Evolutionary conservation across 2,888 invertebrate genomes (phyloP).

Genomic region (Pristionchus mayeri): DNA sequence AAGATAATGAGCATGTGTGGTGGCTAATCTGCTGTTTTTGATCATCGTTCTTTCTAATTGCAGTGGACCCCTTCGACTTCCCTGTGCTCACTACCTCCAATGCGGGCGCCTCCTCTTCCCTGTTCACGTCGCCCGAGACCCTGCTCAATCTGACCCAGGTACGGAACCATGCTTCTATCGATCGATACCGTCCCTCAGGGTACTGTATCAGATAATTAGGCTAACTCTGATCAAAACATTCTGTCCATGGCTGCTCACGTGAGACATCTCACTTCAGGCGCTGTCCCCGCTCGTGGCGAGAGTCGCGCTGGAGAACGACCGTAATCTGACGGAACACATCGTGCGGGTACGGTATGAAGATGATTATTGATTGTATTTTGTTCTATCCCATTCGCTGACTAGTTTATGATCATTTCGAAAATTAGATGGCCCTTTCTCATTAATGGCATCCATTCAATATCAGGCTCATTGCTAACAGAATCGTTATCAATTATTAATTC

Average conservation of each 20-base stretch:
- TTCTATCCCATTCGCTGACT: neutral
- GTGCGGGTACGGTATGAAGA: slow-evolving; percentile 5
- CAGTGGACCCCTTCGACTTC: slow-evolving; percentile 45
- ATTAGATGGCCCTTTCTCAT: neutral
- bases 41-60: no score
- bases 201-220: no score
- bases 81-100: slow-evolving; percentile 39
- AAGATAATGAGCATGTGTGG: no score
- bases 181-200: neutral
- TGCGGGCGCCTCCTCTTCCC: slow-evolving; percentile 55
- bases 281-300: slow-evolving; percentile 42
- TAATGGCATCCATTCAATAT: neutral
- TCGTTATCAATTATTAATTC: no score
- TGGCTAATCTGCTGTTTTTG: no score
- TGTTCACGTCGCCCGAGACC: slow-evolving; percentile 60
- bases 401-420: neutral
- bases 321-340: slow-evolving; percentile 4
- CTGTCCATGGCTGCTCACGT: no score
- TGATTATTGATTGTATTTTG: neutral
- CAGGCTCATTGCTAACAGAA: neutral
- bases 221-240: no score
- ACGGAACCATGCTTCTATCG: no score
- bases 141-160: slow-evolving; percentile 57
- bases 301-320: slow-evolving; percentile 37
- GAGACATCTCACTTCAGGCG: neutral